Base-by-base conservation (phyloP, 2,888 invertebrate genomes). In the Synergus itoensis region DNA sequence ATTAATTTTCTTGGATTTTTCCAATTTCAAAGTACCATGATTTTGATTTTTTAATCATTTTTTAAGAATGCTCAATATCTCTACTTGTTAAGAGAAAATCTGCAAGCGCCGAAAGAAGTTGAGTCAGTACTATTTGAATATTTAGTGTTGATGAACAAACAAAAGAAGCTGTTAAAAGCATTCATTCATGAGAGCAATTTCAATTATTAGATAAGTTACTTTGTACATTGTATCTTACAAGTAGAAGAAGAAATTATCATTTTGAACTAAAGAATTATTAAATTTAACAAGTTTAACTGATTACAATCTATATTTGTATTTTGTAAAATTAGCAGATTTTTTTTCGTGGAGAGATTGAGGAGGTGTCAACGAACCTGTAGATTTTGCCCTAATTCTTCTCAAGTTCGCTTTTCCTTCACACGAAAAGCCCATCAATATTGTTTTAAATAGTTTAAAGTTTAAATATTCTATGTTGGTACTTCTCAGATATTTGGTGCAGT, bases 161-260 rank as follows among this genome's bases (percentile, higher is more conserved):
- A 53, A 53, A 53, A 53, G 53, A 53, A n/a, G 53, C 53, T 16
- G n/a, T 53, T 53, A 53, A 53, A n/a, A n/a, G 53, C 53, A n/a
- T n/a, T n/a, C 53, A 53, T 53, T 53, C 53, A n/a, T 53, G 53
- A 14, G n/a, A 53, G n/a, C 53, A 53, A 53, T 53, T 53, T 53
- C 53, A 53, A 53, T 53, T n/a, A 53, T 28, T 28, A 28, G 28
- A 28, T 28, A 28, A 12, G 7, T 48, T 48, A 48, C n/a, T 48
- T n/a, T n/a, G n/a, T 53, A n/a, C 3, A 53, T 53, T n/a, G 53
- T 9, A 53, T 53, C 3, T n/a, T 53, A 53, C 9, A 8, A 9
- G 53, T 0, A n/a, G 53, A 53, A 53, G n/a, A 16, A 53, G 53
- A n/a, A n/a, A 53, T 53, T 7, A 53, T n/a, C 0, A 53, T 53